Evolutionary conservation across 2,888 invertebrate genomes (phyloP), one percentile per base, ranked within the genome.

Genomic region (Cremastinae sp.): DNA sequence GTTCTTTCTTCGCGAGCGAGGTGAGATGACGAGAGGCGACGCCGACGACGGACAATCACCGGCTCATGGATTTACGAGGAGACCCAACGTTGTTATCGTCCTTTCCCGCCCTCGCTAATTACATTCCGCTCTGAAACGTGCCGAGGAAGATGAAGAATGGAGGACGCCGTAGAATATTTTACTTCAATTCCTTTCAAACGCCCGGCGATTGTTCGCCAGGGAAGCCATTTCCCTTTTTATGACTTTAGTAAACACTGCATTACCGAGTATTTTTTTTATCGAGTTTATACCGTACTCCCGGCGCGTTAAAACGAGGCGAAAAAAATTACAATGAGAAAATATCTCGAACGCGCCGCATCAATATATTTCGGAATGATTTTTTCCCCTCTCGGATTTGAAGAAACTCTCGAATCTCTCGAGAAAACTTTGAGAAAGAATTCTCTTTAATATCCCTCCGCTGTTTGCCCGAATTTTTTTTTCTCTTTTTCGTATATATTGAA

Each of bases 71-170:
- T 84, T 81, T 83, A 81, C 79, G 83, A 84, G 74, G 80, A 81
- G 76, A 65, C 43, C 78, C 83, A 28, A 28, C 28, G 28, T 28
- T 28, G 79, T 85, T 83, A 83, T 82, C 78, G 75, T 74, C 79
- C 66, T 73, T 78, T 75, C 77, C 43, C 73, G 73, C 43, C 61
- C 73, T 70, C 69, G 79, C 80, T 84, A 85, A 86, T 85, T 85
- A 83, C 84, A 84, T 84, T 80, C 79, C 76, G 66, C 78, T 61
- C 18, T 5, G 49, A 49, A 68, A 20, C 56, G 34, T 56, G 43
- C 2, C n/a, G 8, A 28, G n/a, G 16, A 16, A 43, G 53, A 28
- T 9, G 43, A 53, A 70, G 65, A 61, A 58, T 20, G 12, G 45
- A 45, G 59, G 45, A 45, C 59, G 51, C 54, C 53, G 49, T 34